A percentile compares a stretch with the other conserved stretches of the same genome.
Evolutionary conservation across 1,140 invertebrate genomes (phyloP).

Genomic region (Bombus haemorrhoidalis): DNA sequence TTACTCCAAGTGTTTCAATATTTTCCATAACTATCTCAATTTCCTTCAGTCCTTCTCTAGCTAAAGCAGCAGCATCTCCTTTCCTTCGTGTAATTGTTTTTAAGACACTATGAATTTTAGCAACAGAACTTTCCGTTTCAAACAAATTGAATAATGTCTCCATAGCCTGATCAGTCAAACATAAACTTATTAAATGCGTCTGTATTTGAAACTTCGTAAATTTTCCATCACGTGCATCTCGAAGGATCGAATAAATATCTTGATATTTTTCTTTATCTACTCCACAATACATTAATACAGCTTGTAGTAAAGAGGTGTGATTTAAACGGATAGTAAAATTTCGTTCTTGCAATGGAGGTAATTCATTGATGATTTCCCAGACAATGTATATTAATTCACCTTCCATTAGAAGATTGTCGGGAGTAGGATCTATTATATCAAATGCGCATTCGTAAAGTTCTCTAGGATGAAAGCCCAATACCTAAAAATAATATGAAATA

Average conservation of each 20-base stretch:
- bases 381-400: slow-evolving; percentile 92
- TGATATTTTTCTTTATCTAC: slow-evolving; percentile 89
- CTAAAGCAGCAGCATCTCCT: slow-evolving; percentile 85
- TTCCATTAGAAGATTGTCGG: slow-evolving; percentile 89
- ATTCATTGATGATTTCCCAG: slow-evolving; percentile 89
- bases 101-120: slow-evolving; percentile 86
- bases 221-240: slow-evolving; percentile 86
- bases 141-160: slow-evolving; percentile 88
- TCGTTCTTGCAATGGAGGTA: slow-evolving; percentile 86
- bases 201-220: slow-evolving; percentile 88
- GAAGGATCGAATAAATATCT: slow-evolving; percentile 86
- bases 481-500: slow-evolving; percentile 59
- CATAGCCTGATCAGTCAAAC: slow-evolving; percentile 88
- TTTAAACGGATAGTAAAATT: slow-evolving; percentile 91
- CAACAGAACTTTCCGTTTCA: slow-evolving; percentile 87
- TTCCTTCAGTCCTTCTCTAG: slow-evolving; percentile 88
- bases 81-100: slow-evolving; percentile 85
- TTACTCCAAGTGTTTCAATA: slow-evolving; percentile 88
- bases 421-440: slow-evolving; percentile 92
- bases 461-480: slow-evolving; percentile 91
- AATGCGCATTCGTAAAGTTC: slow-evolving; percentile 96
- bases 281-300: slow-evolving; percentile 91
- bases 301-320: slow-evolving; percentile 90
- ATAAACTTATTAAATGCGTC: slow-evolving; percentile 87
- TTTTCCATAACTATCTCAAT: slow-evolving; percentile 88